These are phyloP conservation scores for Augochlora pura DNA, from an alignment of 1,140 invertebrate genomes.

Conservation along the genomic window DNA sequence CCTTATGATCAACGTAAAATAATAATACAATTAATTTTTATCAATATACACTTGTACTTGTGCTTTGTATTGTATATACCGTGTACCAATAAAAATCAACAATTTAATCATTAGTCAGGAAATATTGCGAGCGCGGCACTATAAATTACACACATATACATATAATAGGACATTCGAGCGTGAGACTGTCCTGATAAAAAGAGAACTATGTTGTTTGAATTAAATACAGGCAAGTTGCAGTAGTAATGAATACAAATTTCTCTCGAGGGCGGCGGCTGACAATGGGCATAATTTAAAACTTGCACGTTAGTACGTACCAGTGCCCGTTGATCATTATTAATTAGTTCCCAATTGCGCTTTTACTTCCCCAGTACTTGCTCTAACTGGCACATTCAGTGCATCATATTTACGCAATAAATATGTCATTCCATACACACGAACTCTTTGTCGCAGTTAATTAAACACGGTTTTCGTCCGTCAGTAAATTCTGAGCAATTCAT, in stretches of 20 bases:
- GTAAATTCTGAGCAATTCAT: no score
- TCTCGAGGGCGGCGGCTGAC: not conserved
- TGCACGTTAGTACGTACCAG: slow-evolving; percentile 16
- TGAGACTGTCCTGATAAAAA: no score
- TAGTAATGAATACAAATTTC: not conserved
- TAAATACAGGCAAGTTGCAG: slow-evolving; percentile 1
- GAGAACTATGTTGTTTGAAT: not conserved
- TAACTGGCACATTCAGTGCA: not conserved
- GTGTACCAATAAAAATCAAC: no score
- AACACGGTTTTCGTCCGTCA: not conserved
- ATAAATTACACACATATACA: no score
- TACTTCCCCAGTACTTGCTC: not conserved
- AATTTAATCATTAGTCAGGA: not conserved
- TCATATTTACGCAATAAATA: slow-evolving; percentile 2
- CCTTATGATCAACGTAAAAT: no score
- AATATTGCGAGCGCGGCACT: no score
- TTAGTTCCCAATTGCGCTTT: not conserved
- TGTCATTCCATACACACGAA: not conserved
- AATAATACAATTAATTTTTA: no score
- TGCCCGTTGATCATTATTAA: not conserved
- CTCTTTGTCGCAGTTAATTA: slow-evolving; percentile 15
- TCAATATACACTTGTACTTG: no score
- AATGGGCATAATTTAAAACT: not conserved
- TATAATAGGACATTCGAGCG: no score
- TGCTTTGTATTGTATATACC: no score